phyloP scores from a whole-genome alignment of 2,797 vertebrate genomes.

The Geotrypetes seraphini region DNA sequence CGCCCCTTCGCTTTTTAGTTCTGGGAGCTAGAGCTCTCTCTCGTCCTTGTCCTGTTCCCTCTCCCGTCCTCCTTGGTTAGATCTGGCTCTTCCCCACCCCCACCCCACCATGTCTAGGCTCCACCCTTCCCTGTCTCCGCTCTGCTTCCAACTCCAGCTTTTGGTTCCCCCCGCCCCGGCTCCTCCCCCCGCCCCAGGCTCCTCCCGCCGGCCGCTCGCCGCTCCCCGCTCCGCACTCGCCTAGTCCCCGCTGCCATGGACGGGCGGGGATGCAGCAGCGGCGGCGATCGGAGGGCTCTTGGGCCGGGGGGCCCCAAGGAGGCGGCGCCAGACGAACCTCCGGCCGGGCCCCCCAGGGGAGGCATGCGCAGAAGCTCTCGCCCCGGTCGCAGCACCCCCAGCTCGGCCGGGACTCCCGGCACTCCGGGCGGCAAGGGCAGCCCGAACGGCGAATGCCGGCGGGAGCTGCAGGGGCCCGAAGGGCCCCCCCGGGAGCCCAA shows the following conservation, averaged over 20 bases:
- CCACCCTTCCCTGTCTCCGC: no score
- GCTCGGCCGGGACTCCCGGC: slow-evolving; percentile 32
- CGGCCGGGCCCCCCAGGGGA: slow-evolving; percentile 24
- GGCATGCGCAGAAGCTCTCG: slow-evolving; percentile 23
- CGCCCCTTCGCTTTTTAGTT: no score
- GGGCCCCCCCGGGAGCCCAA: slow-evolving; percentile 42
- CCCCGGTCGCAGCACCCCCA: slow-evolving; percentile 54
- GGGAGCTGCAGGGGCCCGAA: slow-evolving; percentile 62
- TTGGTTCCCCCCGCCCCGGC: slow-evolving; percentile 3
- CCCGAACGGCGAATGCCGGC: slow-evolving; percentile 64
- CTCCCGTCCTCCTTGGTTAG: no score
- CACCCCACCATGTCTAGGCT: no score
- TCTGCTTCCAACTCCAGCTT: no score
- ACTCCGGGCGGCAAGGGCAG: slow-evolving; percentile 59
- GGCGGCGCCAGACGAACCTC: slow-evolving; percentile 6
- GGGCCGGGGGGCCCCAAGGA: slow-evolving; percentile 8
- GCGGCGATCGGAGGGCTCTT: slow-evolving; percentile 2
- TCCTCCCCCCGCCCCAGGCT: slow-evolving; percentile 23
- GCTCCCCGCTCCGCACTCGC: slow-evolving; percentile 28
- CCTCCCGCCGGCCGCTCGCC: slow-evolving; percentile 24
- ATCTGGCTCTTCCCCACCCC: slow-evolving; percentile 1
- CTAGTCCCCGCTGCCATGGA: slow-evolving; percentile 40
- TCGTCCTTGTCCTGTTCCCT: slow-evolving; percentile 1
- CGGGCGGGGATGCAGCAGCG: slow-evolving; percentile 36
- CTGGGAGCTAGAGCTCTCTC: no score